Evolutionary conservation across 2,113 vertebrate species (phyloP).

Genomic region (Sebastes schlegelii): DNA sequence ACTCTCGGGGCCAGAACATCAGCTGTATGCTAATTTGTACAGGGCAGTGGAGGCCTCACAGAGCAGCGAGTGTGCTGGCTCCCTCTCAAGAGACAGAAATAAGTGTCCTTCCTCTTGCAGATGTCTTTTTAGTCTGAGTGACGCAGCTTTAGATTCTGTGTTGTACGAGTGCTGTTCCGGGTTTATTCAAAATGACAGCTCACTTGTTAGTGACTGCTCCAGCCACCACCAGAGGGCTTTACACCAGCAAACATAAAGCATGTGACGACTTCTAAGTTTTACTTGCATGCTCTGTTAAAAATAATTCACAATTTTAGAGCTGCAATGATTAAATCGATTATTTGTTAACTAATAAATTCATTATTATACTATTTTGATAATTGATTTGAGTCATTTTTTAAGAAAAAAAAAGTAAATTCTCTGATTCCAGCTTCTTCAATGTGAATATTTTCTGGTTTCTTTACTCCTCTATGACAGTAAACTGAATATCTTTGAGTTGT

Average conservation of each 20-base stretch:
- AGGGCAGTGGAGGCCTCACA: slow-evolving; percentile 41
- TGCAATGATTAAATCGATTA: too few species aligned
- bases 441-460: too few species aligned
- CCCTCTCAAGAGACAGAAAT: slow-evolving; percentile 43
- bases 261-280: not conserved
- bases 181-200: slow-evolving; percentile 31
- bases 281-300: not conserved
- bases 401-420: too few species aligned
- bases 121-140: slow-evolving; percentile 41
- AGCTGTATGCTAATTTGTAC: slow-evolving; percentile 85
- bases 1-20: slow-evolving; percentile 67
- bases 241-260: not conserved
- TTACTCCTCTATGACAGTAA: too few species aligned
- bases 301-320: too few species aligned
- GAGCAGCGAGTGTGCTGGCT: slow-evolving; percentile 54
- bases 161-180: not conserved
- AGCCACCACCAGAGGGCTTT: slow-evolving; percentile 32
- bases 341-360: too few species aligned
- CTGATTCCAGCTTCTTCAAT: too few species aligned
- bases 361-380: too few species aligned
- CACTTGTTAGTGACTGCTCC: not conserved
- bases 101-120: slow-evolving; percentile 39
- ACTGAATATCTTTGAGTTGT: too few species aligned
- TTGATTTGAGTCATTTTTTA: too few species aligned
- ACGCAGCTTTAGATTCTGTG: slow-evolving; percentile 11